phyloP scores from a whole-genome alignment of 2,888 invertebrate species.

The Malthinus seriepunctatus region DNA sequence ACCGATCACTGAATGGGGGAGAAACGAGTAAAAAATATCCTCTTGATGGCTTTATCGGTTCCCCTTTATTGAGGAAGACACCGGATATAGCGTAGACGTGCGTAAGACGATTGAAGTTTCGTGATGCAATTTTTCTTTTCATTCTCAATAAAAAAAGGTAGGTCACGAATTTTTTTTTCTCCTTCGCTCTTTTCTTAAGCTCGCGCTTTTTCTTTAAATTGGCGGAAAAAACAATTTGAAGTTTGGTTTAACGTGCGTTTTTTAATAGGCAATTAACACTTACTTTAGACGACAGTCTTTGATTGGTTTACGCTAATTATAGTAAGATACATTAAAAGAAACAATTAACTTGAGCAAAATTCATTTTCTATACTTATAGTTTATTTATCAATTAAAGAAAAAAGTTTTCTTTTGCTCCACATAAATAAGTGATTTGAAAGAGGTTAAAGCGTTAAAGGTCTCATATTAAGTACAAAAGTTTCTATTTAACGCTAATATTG shows the following conservation, averaged over 20 bases:
- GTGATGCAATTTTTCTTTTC: not conserved
- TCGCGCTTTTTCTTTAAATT: not conserved
- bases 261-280: not conserved
- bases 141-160: no score
- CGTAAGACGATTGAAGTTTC: conserved; percentile 28
- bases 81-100: conserved; percentile 29
- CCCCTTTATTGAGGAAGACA: conserved; percentile 34
- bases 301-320: no score
- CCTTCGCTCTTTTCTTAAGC: not conserved
- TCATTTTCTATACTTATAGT: no score
- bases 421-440: no score
- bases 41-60: conserved; percentile 38
- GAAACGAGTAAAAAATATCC: conserved; percentile 34
- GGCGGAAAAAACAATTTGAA: not conserved
- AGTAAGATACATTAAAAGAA: no score
- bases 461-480: no score
- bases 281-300: no score
- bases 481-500: no score
- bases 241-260: not conserved
- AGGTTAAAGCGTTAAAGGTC: no score
- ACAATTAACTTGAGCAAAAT: no score
- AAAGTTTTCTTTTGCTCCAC: no score
- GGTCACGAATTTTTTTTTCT: not conserved
- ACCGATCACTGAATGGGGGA: conserved; percentile 34
- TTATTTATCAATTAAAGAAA: no score